phyloP scores from a whole-genome alignment of 2,888 invertebrate species.

The Embidobia sp. region DNA sequence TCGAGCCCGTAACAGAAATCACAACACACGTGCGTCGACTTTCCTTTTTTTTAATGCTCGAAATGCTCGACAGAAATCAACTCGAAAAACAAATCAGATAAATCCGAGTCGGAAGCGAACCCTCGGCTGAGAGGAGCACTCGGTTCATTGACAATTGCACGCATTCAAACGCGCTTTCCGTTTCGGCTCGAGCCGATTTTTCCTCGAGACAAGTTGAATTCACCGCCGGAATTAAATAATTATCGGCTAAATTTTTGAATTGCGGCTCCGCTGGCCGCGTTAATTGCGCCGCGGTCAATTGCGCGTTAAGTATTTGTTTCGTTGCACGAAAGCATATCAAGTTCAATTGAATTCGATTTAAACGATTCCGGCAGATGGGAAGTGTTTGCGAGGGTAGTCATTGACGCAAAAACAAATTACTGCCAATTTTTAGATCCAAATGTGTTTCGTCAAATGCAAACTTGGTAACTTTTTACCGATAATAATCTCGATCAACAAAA shows the following conservation, averaged over 20 bases:
- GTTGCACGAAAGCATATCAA: too few relatives aligned
- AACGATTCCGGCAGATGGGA: too few relatives aligned
- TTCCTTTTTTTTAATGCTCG: slow-evolving; percentile 1
- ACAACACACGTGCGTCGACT: slow-evolving; percentile 14
- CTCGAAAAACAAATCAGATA: slow-evolving; percentile 33
- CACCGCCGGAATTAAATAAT: not conserved
- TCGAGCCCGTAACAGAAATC: not conserved
- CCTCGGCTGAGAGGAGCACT: slow-evolving; percentile 11
- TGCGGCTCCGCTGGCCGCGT: not conserved
- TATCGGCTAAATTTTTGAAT: not conserved
- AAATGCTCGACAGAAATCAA: slow-evolving; percentile 28
- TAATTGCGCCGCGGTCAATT: too few relatives aligned
- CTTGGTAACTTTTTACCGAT: too few relatives aligned
- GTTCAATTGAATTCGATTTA: too few relatives aligned
- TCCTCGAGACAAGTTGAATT: slow-evolving; percentile 6
- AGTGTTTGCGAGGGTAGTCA: too few relatives aligned
- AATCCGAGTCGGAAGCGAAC: slow-evolving; percentile 32
- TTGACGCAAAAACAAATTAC: too few relatives aligned
- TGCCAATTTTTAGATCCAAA: too few relatives aligned
- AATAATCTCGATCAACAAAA: too few relatives aligned
- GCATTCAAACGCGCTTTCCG: slow-evolving; percentile 11
- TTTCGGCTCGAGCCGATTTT: not conserved
- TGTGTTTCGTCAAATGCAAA: too few relatives aligned
- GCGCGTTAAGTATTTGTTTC: too few relatives aligned
- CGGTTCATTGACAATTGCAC: slow-evolving; percentile 26